Base-by-base conservation (phyloP, 2,113 vertebrate genomes). In the Microcebus jonahi region DNA sequence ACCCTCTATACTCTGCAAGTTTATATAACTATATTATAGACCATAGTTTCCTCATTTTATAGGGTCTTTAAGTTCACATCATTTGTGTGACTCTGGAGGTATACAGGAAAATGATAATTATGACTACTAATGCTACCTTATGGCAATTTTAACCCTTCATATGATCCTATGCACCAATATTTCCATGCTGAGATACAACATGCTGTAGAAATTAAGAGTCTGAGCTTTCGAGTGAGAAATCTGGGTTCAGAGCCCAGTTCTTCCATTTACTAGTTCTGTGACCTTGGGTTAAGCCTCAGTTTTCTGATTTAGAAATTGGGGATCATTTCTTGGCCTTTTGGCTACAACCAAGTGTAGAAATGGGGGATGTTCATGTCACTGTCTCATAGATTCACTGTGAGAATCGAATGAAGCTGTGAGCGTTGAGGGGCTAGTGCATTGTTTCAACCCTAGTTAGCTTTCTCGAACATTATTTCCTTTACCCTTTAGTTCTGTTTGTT, bases 281-380 rank as follows among this genome's bases (percentile, higher is more conserved):
- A 36, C 45, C 23, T 63, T 57, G 27, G 14, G 12, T 87, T 36
- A 31, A 71, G 39, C 23, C 50, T 61, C 31, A 45, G 8, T 77
- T 82, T 96, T 94, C 92, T 88, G n/a, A 83, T 14, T 34, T 65
- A 61, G 12, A 80, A 79, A 59, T 20, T 57, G 42, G 50, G 25
- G 2, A 2, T 59, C 45, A 39, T 29, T 67, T 67, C 63, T 67
- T 34, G 6, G 31, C 31, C 21, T 67, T 34, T 67, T 67, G 63
- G 31, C 63, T 34, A 67, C 14, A 5, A 67, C 34, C 63, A 67
- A 34, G 63, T 67, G 63, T 55, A 53, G 13, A 71, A 81, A 48
- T 13, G 53, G 53, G 73, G 18, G 2, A 1, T 55, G 2, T 57
- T 50, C 21, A 20, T 34, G 13, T 77, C 48, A 57, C 14, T 13